phyloP scores from a whole-genome alignment of 2,888 invertebrate genomes.

The Ectobius pallidus region DNA sequence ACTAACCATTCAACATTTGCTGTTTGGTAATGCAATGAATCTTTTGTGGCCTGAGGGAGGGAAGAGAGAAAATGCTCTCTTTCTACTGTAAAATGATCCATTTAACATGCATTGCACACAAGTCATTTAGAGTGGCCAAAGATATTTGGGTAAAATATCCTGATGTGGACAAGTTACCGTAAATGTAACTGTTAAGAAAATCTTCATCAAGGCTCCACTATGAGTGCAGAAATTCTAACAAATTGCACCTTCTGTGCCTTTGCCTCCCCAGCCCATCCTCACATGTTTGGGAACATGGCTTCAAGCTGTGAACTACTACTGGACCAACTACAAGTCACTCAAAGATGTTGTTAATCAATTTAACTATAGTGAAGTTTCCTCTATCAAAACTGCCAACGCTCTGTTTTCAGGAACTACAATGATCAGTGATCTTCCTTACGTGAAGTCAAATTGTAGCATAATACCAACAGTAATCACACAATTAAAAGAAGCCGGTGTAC shows the following conservation, averaged over 20 bases:
- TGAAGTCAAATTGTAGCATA: background rate
- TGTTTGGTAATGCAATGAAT: background rate
- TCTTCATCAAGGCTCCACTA: background rate
- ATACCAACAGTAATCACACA: background rate
- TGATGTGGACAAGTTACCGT: no score
- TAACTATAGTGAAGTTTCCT: background rate
- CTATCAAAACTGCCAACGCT: background rate
- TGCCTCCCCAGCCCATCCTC: slow-evolving; percentile 14
- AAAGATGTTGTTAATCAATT: background rate
- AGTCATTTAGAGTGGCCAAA: no score
- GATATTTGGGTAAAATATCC: no score
- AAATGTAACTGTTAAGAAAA: background rate
- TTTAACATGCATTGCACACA: no score
- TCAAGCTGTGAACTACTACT: no score
- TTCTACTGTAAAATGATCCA: no score
- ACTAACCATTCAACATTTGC: background rate
- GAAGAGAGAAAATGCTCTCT: no score
- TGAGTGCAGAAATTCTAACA: no score
- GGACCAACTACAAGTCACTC: background rate
- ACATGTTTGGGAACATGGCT: background rate
- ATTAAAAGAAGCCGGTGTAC: no score
- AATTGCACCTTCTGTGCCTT: background rate
- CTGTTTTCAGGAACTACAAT: background rate
- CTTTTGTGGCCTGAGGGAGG: no score
- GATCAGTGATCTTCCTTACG: background rate